phyloP scores from a whole-genome alignment of 2,113 vertebrate species.

The Albula goreensis region DNA sequence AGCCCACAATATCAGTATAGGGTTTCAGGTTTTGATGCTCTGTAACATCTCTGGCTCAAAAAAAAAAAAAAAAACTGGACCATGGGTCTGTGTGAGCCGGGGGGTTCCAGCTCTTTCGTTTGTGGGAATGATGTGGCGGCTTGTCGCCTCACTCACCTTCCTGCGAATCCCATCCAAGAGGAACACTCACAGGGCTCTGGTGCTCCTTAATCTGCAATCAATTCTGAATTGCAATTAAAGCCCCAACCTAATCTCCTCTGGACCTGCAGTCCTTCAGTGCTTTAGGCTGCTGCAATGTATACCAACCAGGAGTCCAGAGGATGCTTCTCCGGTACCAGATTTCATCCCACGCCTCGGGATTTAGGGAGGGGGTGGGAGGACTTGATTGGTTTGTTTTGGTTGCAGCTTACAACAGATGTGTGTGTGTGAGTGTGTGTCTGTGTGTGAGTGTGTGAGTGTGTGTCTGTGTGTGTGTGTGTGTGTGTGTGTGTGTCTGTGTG shows the following conservation, averaged over 20 bases:
- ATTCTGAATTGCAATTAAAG: slow-evolving; percentile 7
- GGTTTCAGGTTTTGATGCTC: background rate
- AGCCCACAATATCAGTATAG: background rate
- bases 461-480: slow-evolving; percentile 13
- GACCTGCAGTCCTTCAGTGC: background rate
- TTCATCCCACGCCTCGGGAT: background rate
- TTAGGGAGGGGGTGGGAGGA: background rate
- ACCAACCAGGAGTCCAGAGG: background rate
- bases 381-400: slow-evolving; percentile 1
- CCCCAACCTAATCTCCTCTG: background rate
- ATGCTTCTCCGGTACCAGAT: background rate
- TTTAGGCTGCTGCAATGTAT: background rate
- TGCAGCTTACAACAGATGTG: background rate
- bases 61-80: too few species aligned
- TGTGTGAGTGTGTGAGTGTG: background rate
- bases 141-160: background rate
- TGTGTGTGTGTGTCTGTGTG: slow-evolving; percentile 32
- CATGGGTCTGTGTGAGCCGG: background rate
- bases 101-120: background rate
- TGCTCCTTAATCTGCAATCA: slow-evolving; percentile 17
- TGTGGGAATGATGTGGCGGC: background rate
- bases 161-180: background rate
- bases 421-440: slow-evolving; percentile 4
- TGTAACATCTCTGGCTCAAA: background rate
- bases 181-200: background rate